phyloP scores from a whole-genome alignment of 2,113 vertebrate species.

The Ophthalmolycus amberensis region DNA sequence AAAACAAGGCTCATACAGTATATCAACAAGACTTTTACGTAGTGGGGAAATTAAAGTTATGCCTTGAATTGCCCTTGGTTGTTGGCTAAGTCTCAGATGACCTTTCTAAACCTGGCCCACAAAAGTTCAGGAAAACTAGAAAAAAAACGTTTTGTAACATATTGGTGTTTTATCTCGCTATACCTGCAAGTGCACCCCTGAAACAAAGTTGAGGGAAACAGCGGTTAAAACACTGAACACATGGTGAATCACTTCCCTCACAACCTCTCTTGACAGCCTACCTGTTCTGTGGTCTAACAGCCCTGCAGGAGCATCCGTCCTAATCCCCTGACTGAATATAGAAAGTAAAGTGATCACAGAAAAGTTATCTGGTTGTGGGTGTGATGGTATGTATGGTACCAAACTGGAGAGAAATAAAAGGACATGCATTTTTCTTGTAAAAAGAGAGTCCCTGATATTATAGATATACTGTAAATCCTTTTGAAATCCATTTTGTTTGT shows the following conservation, averaged over 20 bases:
- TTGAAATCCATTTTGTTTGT: background rate
- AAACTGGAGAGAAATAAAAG: background rate
- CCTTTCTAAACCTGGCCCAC: constrained; percentile 25
- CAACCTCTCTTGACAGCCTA: background rate
- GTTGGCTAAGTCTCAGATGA: constrained; percentile 27
- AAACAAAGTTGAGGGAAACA: constrained; percentile 4
- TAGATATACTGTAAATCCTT: background rate
- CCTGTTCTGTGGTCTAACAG: background rate
- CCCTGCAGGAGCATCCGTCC: constrained; percentile 7
- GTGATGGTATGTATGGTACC: background rate
- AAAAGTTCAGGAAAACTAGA: constrained; percentile 20
- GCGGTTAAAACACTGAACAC: background rate
- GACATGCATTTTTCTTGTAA: background rate
- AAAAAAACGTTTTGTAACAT: background rate
- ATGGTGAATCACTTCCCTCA: background rate
- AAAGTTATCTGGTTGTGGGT: background rate
- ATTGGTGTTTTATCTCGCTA: background rate
- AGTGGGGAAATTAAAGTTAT: constrained; percentile 7
- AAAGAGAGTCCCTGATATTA: background rate
- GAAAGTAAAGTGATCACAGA: background rate
- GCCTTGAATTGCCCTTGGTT: constrained; percentile 23
- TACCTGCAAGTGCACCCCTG: background rate
- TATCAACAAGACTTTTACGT: constrained; percentile 23
- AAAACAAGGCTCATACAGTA: constrained; percentile 18
- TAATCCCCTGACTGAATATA: background rate